Evolutionary conservation across 2,888 invertebrate species (phyloP), one percentile per base, ranked within the genome.

Genomic region (Drosophila lacicola): DNA sequence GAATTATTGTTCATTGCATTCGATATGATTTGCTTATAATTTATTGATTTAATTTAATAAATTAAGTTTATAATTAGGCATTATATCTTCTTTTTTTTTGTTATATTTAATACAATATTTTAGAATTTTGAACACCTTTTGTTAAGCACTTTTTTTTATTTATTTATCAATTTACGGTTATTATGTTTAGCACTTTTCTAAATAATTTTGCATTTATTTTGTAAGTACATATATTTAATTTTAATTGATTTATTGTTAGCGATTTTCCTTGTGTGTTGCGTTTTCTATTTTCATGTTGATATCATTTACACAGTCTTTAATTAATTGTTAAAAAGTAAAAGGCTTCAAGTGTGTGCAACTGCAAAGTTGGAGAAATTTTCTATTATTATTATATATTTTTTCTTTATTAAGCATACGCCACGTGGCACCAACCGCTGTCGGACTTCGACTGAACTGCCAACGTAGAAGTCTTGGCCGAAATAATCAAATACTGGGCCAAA

Each of bases 81-180:
- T 69, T 66, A 39, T 8, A 37, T 25, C 29, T 1, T 25, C 29
- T 1, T 5, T 21, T 21, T 25, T 17, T 17, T 50, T 21, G 14
- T 37, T 39, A 39, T 10, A 25, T 33, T 53, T 53, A 41, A 25
- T 11, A 66, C 62, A 47, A 53, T 37, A 54, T 65, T 80, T 87
- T 65, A 58, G 66, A 82, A 88, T 77, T 78, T 80, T 88, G 82
- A 83, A 83, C 82, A 83, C 82, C 69, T 66, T 80, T 80, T 64
- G 65, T 67, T 82, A 76, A 86, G 81, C 86, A 82, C 82, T 85
- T 82, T 49, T 49, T 49, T 63, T 65, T 47, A 57, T 37, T 62
- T 51, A 49, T 53, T 61, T 42, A 39, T 36, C 53, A 33, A 41
- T n/a, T 39, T 65, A 58, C 58, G 58, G 21, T 44, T 57, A 46